Base-by-base conservation (phyloP, 2,797 vertebrate genomes). In the Columba guinea region DNA sequence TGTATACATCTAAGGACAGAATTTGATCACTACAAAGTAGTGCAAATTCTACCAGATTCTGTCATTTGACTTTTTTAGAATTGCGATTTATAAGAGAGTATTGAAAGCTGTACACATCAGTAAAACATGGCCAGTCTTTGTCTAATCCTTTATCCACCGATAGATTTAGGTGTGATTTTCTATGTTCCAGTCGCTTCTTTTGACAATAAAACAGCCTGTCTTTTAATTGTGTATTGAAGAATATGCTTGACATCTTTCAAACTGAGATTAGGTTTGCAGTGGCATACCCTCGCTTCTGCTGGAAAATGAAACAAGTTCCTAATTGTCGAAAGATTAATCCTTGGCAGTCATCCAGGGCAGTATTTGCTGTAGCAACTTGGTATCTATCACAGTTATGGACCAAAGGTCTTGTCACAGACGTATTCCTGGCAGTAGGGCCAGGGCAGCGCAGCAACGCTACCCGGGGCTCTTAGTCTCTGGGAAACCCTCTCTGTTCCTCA, bases 351-450 rank as follows among this genome's bases (percentile, higher is more conserved):
- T 96, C 94, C 96, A 97, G 88, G 88, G 75, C 84, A 94, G 87
- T 96, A 95, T 97, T 94, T 96, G 95, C 95, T 95, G 93, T 96
- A 95, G 91, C 96, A 96, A 92, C 94, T 95, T 71, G 90, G 95
- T 95, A 95, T 96, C 93, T 88, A 95, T 96, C 93, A 96, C 88
- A 0, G 92, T 89, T 89, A 92, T 0, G 1, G 93, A 95, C 93
- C 91, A 96, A 96, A 96, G 96, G 94, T 96, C 95, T 87, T 83
- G 75, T 94, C 84, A 53, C 80, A 41, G 32, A 60, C 5, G 30
- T 85, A 80, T 95, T 94, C 91, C 81, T 90, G 1, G 37, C 94
- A 94, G 96, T 88, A 87, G 53, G 1, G 3, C 78, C 0, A 44
- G 53, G 68, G 80, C 87, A 77, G 91, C 2, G 0, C 81, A 85